Evolutionary conservation across 2,888 invertebrate species (phyloP).

Genomic region (Andrena praecox): DNA sequence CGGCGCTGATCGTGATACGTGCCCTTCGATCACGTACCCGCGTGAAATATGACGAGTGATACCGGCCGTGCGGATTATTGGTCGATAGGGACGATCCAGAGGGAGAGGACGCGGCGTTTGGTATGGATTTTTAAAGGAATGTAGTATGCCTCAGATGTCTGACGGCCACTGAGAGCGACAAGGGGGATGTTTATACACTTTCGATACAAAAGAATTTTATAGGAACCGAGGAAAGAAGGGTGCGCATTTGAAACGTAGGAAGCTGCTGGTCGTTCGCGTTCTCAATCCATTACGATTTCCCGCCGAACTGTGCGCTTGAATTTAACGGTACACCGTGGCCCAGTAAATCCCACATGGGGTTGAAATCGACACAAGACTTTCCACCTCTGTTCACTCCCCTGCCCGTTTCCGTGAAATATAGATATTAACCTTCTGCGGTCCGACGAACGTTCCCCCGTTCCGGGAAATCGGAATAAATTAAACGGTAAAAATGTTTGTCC

Average conservation of each 20-base stretch:
- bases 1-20: not conserved
- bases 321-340: slow-evolving; percentile 41
- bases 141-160: too few species aligned
- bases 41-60: too few species aligned
- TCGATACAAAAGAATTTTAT: not conserved
- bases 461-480: slow-evolving; percentile 53
- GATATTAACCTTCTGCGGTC: slow-evolving; percentile 51
- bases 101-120: too few species aligned
- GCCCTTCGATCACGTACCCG: too few species aligned
- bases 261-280: not conserved
- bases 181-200: too few species aligned
- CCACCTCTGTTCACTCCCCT: slow-evolving; percentile 52
- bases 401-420: slow-evolving; percentile 51
- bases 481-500: slow-evolving; percentile 22
- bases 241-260: not conserved
- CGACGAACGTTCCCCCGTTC: slow-evolving; percentile 41
- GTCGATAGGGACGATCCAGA: too few species aligned
- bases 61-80: too few species aligned
- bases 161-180: too few species aligned
- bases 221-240: not conserved
- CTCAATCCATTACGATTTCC: slow-evolving; percentile 4
- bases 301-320: slow-evolving; percentile 17
- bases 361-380: slow-evolving; percentile 54
- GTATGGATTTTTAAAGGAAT: too few species aligned
- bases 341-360: slow-evolving; percentile 45